Evolutionary conservation across 2,888 invertebrate species (phyloP).

Genomic region (Macropis europaea): DNA sequence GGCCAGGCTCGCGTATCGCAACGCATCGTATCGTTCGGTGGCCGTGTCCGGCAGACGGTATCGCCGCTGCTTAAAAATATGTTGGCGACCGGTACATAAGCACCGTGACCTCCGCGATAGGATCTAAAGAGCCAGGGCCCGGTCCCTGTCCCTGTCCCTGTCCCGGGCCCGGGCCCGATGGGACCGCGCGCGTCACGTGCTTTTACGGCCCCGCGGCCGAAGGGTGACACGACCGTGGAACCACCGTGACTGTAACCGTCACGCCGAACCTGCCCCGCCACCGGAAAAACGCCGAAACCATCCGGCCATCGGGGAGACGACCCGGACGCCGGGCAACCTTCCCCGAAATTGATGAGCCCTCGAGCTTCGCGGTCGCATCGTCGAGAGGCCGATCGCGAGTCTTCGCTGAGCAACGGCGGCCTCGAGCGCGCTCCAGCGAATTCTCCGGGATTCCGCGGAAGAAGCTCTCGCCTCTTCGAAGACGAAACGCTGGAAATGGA

Average conservation of each 20-base stretch:
- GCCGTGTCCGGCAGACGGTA: constrained; percentile 55
- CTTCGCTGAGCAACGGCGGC: too few species aligned
- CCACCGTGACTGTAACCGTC: constrained; percentile 75
- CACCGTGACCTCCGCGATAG: constrained; percentile 79
- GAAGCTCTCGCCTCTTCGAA: not conserved
- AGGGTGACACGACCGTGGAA: constrained; percentile 42
- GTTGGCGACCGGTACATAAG: constrained; percentile 77
- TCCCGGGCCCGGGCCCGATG: too few species aligned
- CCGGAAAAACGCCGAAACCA: constrained; percentile 61
- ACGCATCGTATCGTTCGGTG: constrained; percentile 30
- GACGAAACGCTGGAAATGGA: not conserved
- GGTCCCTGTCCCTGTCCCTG: too few species aligned
- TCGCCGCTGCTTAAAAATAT: constrained; percentile 77
- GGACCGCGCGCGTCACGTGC: constrained; percentile 73
- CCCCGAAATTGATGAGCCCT: not conserved
- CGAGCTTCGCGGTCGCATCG: not conserved
- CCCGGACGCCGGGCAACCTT: constrained; percentile 19
- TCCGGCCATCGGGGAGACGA: constrained; percentile 42
- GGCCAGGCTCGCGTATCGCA: constrained; percentile 7
- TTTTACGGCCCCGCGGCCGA: constrained; percentile 45
- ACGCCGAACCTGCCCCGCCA: constrained; percentile 58
- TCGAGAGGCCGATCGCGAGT: too few species aligned
- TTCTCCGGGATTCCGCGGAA: not conserved
- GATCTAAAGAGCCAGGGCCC: constrained; percentile 71
- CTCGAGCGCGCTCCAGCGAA: not conserved